Evolutionary conservation across 2,113 vertebrate genomes (phyloP).

Genomic region (Hippocampus mohnikei): DNA sequence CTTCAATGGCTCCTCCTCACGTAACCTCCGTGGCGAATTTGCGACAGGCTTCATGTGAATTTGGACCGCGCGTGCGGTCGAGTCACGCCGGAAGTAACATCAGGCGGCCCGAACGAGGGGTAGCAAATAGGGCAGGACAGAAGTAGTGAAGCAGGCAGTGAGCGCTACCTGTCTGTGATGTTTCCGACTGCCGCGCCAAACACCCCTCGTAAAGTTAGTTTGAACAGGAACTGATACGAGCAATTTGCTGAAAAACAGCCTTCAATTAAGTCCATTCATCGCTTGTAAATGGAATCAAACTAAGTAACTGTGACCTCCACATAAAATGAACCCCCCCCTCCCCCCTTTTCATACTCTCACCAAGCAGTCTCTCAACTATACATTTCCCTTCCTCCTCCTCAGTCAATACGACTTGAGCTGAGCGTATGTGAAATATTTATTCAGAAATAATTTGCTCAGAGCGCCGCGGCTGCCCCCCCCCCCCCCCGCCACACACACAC

Average conservation of each 20-base stretch:
- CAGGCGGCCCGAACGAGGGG: too few relatives aligned
- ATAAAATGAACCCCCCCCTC: neutral
- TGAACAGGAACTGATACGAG: neutral
- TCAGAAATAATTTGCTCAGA: constrained; percentile 61
- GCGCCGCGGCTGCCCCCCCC: constrained; percentile 60
- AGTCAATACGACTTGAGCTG: constrained; percentile 67
- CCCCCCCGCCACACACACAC: constrained; percentile 33
- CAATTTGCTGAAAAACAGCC: neutral
- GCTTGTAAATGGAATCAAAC: constrained; percentile 17
- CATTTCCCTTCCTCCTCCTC: constrained; percentile 23
- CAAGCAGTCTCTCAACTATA: neutral
- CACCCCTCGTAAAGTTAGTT: neutral
- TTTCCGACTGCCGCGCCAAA: neutral
- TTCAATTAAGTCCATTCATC: neutral
- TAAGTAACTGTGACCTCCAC: constrained; percentile 6
- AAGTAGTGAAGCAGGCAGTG: neutral
- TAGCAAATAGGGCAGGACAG: neutral
- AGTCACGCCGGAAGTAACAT: too few relatives aligned
- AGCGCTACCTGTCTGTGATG: too few relatives aligned
- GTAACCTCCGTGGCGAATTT: too few relatives aligned
- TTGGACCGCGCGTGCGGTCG: too few relatives aligned
- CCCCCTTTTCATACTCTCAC: constrained; percentile 5
- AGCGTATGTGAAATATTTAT: constrained; percentile 75
- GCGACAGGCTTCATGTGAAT: too few relatives aligned
- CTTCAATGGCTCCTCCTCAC: too few relatives aligned